Evolutionary conservation across 2,113 vertebrate genomes (phyloP), one percentile per base, ranked within the genome.

Genomic region (Thryonomys swinderianus): DNA sequence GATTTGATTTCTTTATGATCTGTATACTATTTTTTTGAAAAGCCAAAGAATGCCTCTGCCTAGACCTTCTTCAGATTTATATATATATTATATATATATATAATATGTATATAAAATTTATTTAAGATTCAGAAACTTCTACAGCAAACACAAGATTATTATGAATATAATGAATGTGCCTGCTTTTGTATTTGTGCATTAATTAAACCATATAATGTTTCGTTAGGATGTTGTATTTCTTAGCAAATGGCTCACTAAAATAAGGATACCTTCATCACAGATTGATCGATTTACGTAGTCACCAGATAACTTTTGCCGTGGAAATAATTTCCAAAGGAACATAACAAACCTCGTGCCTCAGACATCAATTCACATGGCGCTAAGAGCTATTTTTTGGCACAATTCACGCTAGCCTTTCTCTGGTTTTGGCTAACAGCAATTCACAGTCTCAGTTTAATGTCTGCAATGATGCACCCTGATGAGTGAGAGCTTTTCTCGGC

Each of bases 401-500:
- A 45, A 42, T 74, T 83, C 66, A 64, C 1, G 0, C 94, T 94
- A 53, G 71, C 53, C 74, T 96, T 95, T 90, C 87, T 91, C 45
- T 27, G 71, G 91, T 94, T 93, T 92, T 88, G 95, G 79, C 53
- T 95, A 95, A 94, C 86, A 96, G 76, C 91, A 95, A 89, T 94
- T 94, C 96, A 62, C 88, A 93, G 86, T 6, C 91, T 95, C 89
- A 87, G 94, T 89, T 94, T 95, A 95, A 89, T 91, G 93, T 89
- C 93, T 91, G 93, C 83, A 91, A 88, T 94, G 94, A 87, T 91
- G 95, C 97, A 90, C 97, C 96, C 97, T 94, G 94, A 97, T 87
- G 97, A 96, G 97, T 87, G 94, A 97, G 96, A 97, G 96, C 64
- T 96, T 96, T 94, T 97, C 96, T 93, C 96, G 96, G 96, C 93